phyloP scores from a whole-genome alignment of 2,797 vertebrate genomes.

The Morelia viridis region DNA sequence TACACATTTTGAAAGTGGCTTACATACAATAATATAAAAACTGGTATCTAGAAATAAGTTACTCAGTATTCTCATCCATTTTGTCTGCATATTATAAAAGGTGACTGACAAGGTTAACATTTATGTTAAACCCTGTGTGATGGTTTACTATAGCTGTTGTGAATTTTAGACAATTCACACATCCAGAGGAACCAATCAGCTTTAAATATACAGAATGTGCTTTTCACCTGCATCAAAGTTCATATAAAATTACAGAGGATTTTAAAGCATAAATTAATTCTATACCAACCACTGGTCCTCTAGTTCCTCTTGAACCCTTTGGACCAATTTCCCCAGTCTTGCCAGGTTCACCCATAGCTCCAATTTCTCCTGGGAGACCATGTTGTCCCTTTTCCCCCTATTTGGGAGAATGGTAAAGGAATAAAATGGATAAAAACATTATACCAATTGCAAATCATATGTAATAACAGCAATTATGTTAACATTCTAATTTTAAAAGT shows the following conservation, averaged over 20 bases:
- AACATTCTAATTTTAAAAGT: constrained; percentile 6
- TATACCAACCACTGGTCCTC: constrained; percentile 83
- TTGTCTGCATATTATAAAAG: neutral
- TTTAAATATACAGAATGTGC: neutral
- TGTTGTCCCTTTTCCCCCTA: constrained; percentile 88
- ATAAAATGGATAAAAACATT: constrained; percentile 39
- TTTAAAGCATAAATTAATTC: constrained; percentile 43
- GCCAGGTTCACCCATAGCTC: constrained; percentile 80
- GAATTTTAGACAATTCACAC: neutral
- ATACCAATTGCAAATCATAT: constrained; percentile 14
- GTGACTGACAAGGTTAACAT: neutral
- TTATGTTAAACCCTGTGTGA: neutral
- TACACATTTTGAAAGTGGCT: neutral
- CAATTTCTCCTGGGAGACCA: constrained; percentile 84
- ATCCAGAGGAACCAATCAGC: neutral
- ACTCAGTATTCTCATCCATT: neutral
- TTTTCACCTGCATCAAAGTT: neutral
- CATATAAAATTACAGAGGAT: neutral
- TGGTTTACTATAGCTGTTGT: neutral
- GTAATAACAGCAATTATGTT: neutral
- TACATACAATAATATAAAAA: neutral
- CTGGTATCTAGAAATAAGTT: neutral
- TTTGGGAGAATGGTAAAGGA: constrained; percentile 33
- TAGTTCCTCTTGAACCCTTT: constrained; percentile 92
- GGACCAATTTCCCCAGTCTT: constrained; percentile 81